Evolutionary conservation across 2,888 invertebrate genomes (phyloP).

Genomic region (Macrosoma leucophasiata): DNA sequence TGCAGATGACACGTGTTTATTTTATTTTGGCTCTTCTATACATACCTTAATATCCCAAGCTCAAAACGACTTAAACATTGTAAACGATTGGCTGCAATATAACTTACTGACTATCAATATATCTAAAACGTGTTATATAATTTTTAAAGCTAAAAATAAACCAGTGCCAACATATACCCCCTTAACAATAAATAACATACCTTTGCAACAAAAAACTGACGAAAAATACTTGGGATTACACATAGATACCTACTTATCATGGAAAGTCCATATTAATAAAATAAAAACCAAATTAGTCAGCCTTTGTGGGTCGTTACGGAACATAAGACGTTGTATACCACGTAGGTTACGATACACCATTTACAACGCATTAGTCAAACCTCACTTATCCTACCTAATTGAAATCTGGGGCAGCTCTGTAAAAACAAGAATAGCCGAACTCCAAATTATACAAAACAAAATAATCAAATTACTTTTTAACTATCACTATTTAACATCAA

Average conservation of each 20-base stretch:
- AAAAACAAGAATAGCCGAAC: no score
- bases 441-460: no score
- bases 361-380: no score
- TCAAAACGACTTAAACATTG: constrained; percentile 1
- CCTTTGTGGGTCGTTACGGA: no score
- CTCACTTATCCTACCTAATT: no score
- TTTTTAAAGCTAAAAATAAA: constrained; percentile 4
- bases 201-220: background rate
- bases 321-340: no score
- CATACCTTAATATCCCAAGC: background rate
- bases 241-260: no score
- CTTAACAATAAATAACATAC: constrained; percentile 2
- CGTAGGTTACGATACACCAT: no score
- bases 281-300: background rate
- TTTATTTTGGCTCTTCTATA: constrained; percentile 7
- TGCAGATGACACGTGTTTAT: constrained; percentile 9
- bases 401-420: no score
- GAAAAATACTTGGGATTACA: constrained; percentile 1
- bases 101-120: constrained; percentile 3
- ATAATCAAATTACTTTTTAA: no score
- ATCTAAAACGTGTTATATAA: background rate
- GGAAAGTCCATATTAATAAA: background rate
- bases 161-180: background rate
- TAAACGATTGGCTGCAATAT: constrained; percentile 2
- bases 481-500: no score